Evolutionary conservation across 2,888 invertebrate genomes (phyloP).

Genomic region (Latrodectus elegans): DNA sequence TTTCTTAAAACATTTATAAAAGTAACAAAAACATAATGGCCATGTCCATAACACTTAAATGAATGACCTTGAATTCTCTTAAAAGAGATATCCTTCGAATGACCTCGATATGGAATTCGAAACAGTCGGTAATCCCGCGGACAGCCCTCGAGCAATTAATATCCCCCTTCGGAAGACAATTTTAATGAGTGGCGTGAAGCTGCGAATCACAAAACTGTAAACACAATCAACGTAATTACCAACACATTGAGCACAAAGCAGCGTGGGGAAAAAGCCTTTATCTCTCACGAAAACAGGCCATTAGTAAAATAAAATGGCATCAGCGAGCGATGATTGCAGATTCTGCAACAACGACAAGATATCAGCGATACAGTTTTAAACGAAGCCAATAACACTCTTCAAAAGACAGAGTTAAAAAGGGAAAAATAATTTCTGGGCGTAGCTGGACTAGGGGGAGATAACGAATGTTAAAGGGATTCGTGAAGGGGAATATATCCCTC

Average conservation of each 20-base stretch:
- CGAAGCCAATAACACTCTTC: not conserved
- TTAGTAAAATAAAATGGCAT: constrained; percentile 5
- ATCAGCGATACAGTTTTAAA: not conserved
- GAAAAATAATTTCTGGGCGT: not conserved
- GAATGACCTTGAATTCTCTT: too few species aligned
- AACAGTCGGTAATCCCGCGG: too few species aligned
- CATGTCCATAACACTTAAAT: too few species aligned
- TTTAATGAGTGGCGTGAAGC: too few species aligned
- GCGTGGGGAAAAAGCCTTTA: not conserved
- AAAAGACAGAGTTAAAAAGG: not conserved
- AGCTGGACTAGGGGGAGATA: not conserved
- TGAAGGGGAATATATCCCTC: not conserved
- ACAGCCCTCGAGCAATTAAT: too few species aligned
- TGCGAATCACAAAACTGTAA: not conserved
- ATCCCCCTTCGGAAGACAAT: too few species aligned
- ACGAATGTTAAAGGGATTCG: not conserved
- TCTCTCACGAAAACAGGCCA: not conserved
- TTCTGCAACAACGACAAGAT: not conserved
- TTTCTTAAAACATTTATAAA: too few species aligned
- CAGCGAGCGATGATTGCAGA: not conserved
- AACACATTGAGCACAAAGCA: not conserved
- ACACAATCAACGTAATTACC: not conserved
- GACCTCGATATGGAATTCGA: too few species aligned
- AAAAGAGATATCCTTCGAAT: too few species aligned
- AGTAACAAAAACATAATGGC: too few species aligned